Percentiles rank a stretch among this genome's conserved stretches.
These are phyloP conservation scores for Drosophila yooni DNA, from an alignment of 2,888 invertebrate genomes.

Conservation along the genomic window DNA sequence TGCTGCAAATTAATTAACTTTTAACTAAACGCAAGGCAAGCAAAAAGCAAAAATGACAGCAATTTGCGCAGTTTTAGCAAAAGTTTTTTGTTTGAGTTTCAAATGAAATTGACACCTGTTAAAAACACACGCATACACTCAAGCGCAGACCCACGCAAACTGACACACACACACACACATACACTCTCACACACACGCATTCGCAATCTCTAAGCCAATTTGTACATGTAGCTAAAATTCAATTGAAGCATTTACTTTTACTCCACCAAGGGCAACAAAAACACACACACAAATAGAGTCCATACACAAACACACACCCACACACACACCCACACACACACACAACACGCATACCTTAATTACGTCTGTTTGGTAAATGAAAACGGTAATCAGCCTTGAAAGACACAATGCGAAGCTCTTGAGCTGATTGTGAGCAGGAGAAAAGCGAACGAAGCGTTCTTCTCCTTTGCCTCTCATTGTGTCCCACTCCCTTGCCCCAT, in stretches of 20 bases:
- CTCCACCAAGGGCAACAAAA: constrained; percentile 30
- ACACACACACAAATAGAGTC: constrained; percentile 27
- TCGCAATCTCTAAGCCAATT: constrained; percentile 77
- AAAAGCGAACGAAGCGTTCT: constrained; percentile 17
- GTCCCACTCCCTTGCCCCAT: background rate
- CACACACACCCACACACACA: constrained; percentile 26
- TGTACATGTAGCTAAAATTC: constrained; percentile 75
- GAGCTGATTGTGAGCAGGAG: constrained; percentile 56
- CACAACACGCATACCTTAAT: constrained; percentile 71
- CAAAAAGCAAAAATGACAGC: constrained; percentile 50
- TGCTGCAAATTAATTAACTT: constrained; percentile 74
- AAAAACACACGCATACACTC: constrained; percentile 46
- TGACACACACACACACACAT: constrained; percentile 2
- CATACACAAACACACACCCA: constrained; percentile 21
- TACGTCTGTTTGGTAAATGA: constrained; percentile 81
- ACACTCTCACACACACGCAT: constrained; percentile 17
- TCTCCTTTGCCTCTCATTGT: background rate
- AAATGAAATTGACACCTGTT: constrained; percentile 80
- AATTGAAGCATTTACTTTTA: constrained; percentile 69
- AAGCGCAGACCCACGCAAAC: constrained; percentile 12
- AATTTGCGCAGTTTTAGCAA: constrained; percentile 68
- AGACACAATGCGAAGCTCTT: constrained; percentile 68
- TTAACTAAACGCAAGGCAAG: constrained; percentile 55
- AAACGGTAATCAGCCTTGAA: constrained; percentile 80
- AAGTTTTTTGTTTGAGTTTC: constrained; percentile 74